These are phyloP conservation scores for Berghia stephanieae DNA, from an alignment of 1,140 invertebrate species.

Conservation along the genomic window DNA sequence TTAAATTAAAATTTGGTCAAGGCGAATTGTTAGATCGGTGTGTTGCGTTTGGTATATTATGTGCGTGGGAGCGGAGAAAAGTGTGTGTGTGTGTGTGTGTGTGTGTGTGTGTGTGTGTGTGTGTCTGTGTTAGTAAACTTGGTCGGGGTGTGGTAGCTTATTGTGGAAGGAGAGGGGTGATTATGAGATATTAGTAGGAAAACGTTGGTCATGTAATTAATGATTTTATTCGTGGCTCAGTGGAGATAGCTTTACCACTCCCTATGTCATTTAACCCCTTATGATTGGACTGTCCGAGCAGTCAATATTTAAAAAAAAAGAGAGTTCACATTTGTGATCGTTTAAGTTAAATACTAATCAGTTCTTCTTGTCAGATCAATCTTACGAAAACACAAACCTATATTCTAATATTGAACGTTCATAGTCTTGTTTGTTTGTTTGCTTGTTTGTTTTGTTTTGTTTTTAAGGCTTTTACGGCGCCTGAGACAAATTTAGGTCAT, in stretches of 20 bases:
- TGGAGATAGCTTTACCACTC: background rate
- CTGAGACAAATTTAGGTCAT: too few relatives aligned
- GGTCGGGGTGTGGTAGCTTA: background rate
- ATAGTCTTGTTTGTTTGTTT: too few relatives aligned
- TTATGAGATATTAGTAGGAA: background rate
- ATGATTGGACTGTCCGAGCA: too few relatives aligned
- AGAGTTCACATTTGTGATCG: too few relatives aligned
- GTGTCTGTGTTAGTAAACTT: background rate
- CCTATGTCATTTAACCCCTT: background rate
- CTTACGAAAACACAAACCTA: too few relatives aligned
- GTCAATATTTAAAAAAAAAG: too few relatives aligned
- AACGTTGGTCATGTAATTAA: background rate
- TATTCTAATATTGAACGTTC: too few relatives aligned
- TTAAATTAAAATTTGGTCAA: background rate
- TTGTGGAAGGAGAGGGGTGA: background rate
- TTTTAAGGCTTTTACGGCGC: too few relatives aligned
- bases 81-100: background rate
- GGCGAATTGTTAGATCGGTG: background rate
- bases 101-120: slow-evolving; percentile 15
- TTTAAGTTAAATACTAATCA: too few relatives aligned
- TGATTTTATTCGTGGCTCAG: too few relatives aligned
- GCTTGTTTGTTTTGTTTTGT: too few relatives aligned
- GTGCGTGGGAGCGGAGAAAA: background rate
- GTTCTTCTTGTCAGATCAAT: too few relatives aligned
- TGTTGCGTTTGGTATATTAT: background rate